phyloP scores from a whole-genome alignment of 2,888 invertebrate genomes.

The Drosophila aldrichi region DNA sequence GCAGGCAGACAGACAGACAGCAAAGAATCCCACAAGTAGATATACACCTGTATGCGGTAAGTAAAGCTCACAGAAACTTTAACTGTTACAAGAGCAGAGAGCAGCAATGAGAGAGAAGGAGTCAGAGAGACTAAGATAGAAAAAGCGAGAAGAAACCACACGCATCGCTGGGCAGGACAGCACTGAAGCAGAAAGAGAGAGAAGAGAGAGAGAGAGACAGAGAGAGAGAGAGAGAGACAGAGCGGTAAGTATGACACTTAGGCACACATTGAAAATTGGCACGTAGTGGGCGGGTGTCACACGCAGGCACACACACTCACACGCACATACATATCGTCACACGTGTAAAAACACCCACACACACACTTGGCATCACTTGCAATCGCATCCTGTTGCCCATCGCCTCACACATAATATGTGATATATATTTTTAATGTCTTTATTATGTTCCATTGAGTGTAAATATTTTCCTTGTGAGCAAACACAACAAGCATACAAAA shows the following conservation, averaged over 20 bases:
- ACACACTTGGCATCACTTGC: constrained; percentile 21
- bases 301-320: constrained; percentile 26
- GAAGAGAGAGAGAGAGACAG: constrained; percentile 5
- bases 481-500: constrained; percentile 28
- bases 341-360: background rate
- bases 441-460: constrained; percentile 81
- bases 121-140: background rate
- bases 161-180: constrained; percentile 39
- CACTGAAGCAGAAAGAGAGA: background rate
- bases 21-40: constrained; percentile 13
- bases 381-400: constrained; percentile 29
- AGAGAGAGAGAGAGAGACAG: constrained; percentile 14
- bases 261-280: constrained; percentile 65
- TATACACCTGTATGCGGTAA: constrained; percentile 37
- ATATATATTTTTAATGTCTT: constrained; percentile 81
- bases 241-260: constrained; percentile 11
- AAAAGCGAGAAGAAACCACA: background rate
- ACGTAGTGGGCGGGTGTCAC: constrained; percentile 51
- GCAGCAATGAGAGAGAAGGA: background rate
- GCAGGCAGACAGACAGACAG: background rate
- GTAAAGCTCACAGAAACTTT: constrained; percentile 43
- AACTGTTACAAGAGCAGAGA: constrained; percentile 25
- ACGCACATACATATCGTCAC: constrained; percentile 25
- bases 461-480: constrained; percentile 72
- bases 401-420: constrained; percentile 55